Evolutionary conservation across 2,113 vertebrate genomes (phyloP).

Genomic region (Lichenostomus cassidix): DNA sequence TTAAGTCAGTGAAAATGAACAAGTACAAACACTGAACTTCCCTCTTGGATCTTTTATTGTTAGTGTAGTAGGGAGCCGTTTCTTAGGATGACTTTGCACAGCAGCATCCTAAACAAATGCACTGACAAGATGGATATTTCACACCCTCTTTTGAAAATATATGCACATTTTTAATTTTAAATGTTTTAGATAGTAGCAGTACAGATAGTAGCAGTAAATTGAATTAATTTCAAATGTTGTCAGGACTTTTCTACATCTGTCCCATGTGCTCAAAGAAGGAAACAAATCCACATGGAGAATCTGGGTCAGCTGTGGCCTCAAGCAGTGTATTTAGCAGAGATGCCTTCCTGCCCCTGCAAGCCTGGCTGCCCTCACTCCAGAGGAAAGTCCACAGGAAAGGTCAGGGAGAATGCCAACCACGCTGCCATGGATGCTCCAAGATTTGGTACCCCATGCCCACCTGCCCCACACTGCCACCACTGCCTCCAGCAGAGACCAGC

Average conservation of each 20-base stretch:
- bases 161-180: not conserved
- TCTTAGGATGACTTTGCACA: not conserved
- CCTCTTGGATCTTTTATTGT: not conserved
- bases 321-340: not conserved
- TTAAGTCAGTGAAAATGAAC: not conserved
- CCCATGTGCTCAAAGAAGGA: accelerated
- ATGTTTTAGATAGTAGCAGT: not conserved
- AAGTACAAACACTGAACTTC: not conserved
- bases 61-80: not conserved
- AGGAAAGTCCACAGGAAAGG: accelerated
- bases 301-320: accelerated
- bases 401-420: accelerated
- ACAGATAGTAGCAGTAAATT: not conserved
- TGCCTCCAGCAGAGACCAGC: not conserved
- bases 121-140: not conserved
- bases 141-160: not conserved
- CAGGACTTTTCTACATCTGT: not conserved
- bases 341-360: not conserved
- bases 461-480: accelerated
- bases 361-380: not conserved
- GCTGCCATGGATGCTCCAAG: accelerated
- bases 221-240: not conserved
- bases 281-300: not conserved
- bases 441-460: accelerated
- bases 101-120: not conserved